A percentile compares a stretch with the other conserved stretches of the same genome.
phyloP scores from a whole-genome alignment of 2,113 vertebrate species.

The Xiphias gladius region DNA sequence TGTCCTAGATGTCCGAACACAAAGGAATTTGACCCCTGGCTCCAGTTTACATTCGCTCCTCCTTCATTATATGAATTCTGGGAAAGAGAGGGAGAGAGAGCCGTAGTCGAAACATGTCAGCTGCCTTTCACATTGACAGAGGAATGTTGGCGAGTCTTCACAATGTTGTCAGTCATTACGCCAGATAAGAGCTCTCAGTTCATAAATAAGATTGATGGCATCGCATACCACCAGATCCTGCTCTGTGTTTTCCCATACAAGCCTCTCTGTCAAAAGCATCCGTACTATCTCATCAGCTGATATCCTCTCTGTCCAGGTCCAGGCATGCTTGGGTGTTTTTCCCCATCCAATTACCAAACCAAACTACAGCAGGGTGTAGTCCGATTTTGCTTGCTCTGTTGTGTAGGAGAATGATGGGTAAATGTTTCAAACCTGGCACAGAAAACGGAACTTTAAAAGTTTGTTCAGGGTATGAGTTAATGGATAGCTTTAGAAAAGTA shows the following conservation, averaged over 20 bases:
- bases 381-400: conserved; percentile 19
- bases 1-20: conserved; percentile 44
- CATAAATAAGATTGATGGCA: conserved; percentile 82
- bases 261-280: conserved; percentile 61
- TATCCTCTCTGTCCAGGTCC: conserved; percentile 71
- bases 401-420: not conserved
- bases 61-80: conserved; percentile 68
- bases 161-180: conserved; percentile 70
- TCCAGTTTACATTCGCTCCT: conserved; percentile 53
- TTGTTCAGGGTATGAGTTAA: no score
- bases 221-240: conserved; percentile 73
- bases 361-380: conserved; percentile 6
- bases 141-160: conserved; percentile 81
- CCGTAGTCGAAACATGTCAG: conserved; percentile 77
- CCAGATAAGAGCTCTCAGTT: conserved; percentile 75
- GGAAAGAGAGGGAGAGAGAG: conserved; percentile 52
- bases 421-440: conserved; percentile 1
- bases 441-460: not conserved
- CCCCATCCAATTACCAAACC: conserved; percentile 42
- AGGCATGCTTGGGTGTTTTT: conserved; percentile 62
- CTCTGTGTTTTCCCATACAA: conserved; percentile 75
- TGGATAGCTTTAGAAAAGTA: conserved; percentile 2
- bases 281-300: conserved; percentile 62
- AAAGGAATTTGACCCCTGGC: conserved; percentile 72
- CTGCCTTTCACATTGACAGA: conserved; percentile 74